Evolutionary conservation across 2,888 invertebrate species (phyloP), one percentile per base, ranked within the genome.

Genomic region (Drymonia ruficornis): DNA sequence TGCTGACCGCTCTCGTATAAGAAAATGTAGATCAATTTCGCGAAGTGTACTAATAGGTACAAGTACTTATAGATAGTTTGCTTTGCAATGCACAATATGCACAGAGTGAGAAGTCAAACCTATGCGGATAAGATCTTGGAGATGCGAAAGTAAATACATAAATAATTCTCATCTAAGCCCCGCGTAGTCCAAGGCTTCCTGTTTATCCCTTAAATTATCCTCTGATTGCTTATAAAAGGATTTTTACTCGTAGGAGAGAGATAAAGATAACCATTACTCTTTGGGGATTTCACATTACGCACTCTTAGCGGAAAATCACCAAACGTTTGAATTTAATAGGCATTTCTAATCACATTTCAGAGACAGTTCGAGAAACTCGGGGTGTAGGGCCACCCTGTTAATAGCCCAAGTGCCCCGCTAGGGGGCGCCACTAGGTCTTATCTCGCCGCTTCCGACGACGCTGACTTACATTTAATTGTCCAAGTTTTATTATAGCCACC

Each of bases 401-500:
- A 86, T 87, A 84, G 87, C 82, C 80, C 78, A 81, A 86, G 87
- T 85, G 82, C 81, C 73, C 75, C 78, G 80, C 78, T 76, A 80
- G 83, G 83, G 86, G 83, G 83, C 79, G 82, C 79, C 81, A 74
- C 81, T 80, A 82, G 84, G 83, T 85, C 87, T 89, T 90, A 90
- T 90, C 89, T 88, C 71, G 75, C 80, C 76, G 77, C 79, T 78
- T 75, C 84, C 85, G 78, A 80, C 83, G 80, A 75, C 85, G 79
- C 80, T 81, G 84, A 87, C 83, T 89, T 85, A 87, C 87, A 84
- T 90, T 89, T 90, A 90, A 91, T 87, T 90, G 90, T 89, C 80
- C 82, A 91, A 91, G 89, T 91, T 90, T 87, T 89, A 91, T 86
- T 89, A 81, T 84, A 82, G 80, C 80, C 76, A 75, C 79, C 83